A percentile compares a stretch with the other conserved stretches of the same genome.
Evolutionary conservation across 1,140 invertebrate genomes (phyloP).

Genomic region (Lordiphosa mommai): DNA sequence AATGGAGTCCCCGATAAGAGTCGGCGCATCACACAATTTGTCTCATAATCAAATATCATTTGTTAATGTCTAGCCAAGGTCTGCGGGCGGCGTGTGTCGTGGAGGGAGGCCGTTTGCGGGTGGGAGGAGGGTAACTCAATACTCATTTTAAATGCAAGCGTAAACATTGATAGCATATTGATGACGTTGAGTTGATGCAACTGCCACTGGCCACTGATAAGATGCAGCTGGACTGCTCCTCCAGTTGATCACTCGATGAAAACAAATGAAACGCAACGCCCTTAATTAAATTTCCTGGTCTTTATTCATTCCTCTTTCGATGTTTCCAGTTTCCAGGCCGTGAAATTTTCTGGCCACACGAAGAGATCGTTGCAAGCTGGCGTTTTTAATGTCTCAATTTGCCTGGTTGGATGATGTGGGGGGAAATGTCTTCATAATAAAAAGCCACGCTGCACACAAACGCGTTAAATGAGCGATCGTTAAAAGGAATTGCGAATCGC

Average conservation of each 20-base stretch:
- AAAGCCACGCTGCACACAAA: conserved; percentile 60
- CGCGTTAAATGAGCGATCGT: conserved; percentile 76
- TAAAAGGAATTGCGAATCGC: conserved; percentile 60
- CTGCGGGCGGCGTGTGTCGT: conserved; percentile 35
- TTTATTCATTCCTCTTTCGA: not conserved
- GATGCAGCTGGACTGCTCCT: conserved; percentile 37
- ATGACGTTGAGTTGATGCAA: conserved; percentile 58
- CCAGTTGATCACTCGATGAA: conserved; percentile 40
- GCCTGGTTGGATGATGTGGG: conserved; percentile 35
- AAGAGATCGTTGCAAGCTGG: conserved; percentile 29
- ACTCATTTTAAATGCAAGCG: conserved; percentile 68
- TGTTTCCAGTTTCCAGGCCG: conserved; percentile 11
- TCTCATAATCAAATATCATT: conserved; percentile 77
- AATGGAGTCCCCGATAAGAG: conserved; percentile 11
- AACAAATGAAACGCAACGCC: conserved; percentile 72
- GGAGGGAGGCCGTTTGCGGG: not conserved
- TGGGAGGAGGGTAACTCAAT: conserved; percentile 49
- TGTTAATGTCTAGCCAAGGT: conserved; percentile 60
- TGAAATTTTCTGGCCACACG: conserved; percentile 48
- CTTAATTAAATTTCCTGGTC: conserved; percentile 61
- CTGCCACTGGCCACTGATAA: conserved; percentile 61
- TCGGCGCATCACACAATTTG: conserved; percentile 69
- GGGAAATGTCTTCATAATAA: conserved; percentile 63
- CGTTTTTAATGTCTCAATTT: conserved; percentile 75
- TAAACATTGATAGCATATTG: conserved; percentile 76